Evolutionary conservation across 2,797 vertebrate species (phyloP).

Genomic region (Mus spretus): DNA sequence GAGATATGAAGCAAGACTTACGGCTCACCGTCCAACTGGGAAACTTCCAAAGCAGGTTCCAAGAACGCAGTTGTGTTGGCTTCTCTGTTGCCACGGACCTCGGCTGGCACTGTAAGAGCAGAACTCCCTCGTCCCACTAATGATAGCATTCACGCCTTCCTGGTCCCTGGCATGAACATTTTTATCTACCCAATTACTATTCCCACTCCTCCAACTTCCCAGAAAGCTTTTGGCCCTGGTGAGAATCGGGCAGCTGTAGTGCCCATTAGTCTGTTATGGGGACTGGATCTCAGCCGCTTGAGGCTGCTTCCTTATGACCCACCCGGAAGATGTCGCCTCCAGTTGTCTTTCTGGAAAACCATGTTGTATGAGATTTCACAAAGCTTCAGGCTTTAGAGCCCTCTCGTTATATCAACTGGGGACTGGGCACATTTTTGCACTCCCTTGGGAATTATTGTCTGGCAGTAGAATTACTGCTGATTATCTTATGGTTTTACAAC

Average conservation of each 20-base stretch:
- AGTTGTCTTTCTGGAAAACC: constrained; percentile 37
- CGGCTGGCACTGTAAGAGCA: not conserved
- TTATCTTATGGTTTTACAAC: constrained; percentile 61
- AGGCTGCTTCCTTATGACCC: not conserved
- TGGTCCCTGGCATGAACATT: not conserved
- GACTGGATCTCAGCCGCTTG: not conserved
- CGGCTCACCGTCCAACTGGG: not conserved
- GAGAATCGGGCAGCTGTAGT: not conserved
- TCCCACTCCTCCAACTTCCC: not conserved
- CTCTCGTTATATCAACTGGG: not conserved
- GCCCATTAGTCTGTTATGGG: not conserved
- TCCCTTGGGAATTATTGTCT: constrained; percentile 18
- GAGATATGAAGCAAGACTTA: constrained; percentile 6
- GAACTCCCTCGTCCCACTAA: not conserved
- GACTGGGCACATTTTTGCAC: not conserved
- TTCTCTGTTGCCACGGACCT: not conserved
- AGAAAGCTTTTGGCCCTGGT: not conserved
- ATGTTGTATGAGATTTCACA: not conserved
- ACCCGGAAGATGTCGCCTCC: not conserved
- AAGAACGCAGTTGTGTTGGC: not conserved
- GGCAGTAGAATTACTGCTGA: constrained; percentile 52
- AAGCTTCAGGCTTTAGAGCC: not conserved
- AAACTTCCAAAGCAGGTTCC: not conserved
- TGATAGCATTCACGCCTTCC: not conserved
- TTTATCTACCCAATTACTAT: not conserved